A percentile compares a stretch with the other conserved stretches of the same genome.
Evolutionary conservation across 1,140 invertebrate genomes (phyloP).

Genomic region (Eueides isabella): DNA sequence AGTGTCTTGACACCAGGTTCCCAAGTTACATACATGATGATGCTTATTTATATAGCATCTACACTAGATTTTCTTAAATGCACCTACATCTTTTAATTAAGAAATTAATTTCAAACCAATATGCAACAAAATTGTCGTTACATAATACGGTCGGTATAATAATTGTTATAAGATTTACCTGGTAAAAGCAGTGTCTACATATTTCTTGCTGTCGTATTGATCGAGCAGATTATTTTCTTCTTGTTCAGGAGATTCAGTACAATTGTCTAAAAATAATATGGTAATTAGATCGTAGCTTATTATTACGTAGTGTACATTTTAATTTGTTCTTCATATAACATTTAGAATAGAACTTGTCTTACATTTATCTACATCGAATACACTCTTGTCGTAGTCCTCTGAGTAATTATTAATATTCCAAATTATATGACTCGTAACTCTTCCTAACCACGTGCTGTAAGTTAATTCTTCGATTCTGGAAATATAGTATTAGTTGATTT

Average conservation of each 20-base stretch:
- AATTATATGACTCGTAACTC: slow-evolving; percentile 41
- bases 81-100: too few species aligned
- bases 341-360: slow-evolving; percentile 21
- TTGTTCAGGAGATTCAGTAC: background rate
- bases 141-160: background rate
- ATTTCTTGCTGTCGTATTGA: background rate
- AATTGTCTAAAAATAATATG: background rate
- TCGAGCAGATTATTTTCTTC: background rate
- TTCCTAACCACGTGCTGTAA: slow-evolving; percentile 47
- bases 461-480: slow-evolving; percentile 50
- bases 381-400: slow-evolving; percentile 34
- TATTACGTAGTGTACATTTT: too few species aligned
- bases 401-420: slow-evolving; percentile 53
- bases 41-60: too few species aligned
- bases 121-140: too few species aligned
- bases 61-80: too few species aligned
- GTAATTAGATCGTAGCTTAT: background rate
- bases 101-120: too few species aligned
- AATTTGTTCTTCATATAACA: too few species aligned
- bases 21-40: too few species aligned
- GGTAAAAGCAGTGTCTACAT: background rate
- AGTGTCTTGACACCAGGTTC: too few species aligned
- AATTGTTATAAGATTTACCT: background rate
- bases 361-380: slow-evolving; percentile 46
- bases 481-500: background rate